A percentile compares a stretch with the other conserved stretches of the same genome.
phyloP scores from a whole-genome alignment of 2,797 vertebrate species.

The Melanotaenia trifasciata region DNA sequence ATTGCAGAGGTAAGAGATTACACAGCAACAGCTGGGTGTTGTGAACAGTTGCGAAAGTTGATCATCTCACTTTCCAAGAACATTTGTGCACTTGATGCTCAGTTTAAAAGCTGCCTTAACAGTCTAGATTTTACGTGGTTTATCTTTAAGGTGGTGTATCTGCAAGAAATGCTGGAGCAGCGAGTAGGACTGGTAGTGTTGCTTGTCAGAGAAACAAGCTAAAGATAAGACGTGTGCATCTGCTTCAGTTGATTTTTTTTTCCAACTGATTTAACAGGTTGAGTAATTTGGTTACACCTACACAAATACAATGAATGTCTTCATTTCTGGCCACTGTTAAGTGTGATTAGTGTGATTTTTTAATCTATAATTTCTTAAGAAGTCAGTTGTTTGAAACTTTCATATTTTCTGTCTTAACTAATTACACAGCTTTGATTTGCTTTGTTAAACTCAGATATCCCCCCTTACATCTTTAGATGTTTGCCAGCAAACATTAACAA shows the following conservation, averaged over 20 bases:
- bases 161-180: constrained; percentile 33
- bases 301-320: background rate
- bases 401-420: background rate
- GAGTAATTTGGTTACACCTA: constrained; percentile 14
- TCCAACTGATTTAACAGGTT: constrained; percentile 15
- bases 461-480: background rate
- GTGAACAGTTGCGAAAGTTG: constrained; percentile 60
- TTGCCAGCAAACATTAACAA: background rate
- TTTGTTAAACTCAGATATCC: constrained; percentile 2
- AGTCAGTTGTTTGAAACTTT: background rate
- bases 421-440: background rate
- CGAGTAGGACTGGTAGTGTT: constrained; percentile 32
- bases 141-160: constrained; percentile 18
- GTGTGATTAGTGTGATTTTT: background rate
- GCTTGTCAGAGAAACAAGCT: constrained; percentile 1
- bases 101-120: constrained; percentile 25
- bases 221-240: constrained; percentile 27
- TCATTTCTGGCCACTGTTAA: background rate
- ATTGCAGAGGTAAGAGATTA: constrained; percentile 62
- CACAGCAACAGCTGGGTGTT: constrained; percentile 29
- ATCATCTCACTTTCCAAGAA: constrained; percentile 58
- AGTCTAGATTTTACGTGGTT: background rate
- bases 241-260: constrained; percentile 6
- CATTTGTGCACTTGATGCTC: constrained; percentile 35
- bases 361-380: background rate